phyloP scores from a whole-genome alignment of 1,140 invertebrate species.

The Bombus confusus region DNA sequence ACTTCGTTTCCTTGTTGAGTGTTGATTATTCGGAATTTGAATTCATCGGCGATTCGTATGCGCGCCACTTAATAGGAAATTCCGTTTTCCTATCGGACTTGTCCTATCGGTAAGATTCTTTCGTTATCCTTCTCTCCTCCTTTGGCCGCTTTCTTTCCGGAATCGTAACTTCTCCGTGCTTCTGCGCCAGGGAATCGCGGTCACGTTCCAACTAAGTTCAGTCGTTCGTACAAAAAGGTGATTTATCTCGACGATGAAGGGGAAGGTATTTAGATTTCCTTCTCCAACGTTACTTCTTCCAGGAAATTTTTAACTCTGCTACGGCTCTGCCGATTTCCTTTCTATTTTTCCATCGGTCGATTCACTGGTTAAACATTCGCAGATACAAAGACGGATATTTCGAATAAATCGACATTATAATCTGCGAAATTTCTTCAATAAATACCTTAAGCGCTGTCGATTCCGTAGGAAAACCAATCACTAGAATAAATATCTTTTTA shows the following conservation, averaged over 20 bases:
- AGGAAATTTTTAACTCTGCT: neutral
- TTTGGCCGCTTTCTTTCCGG: neutral
- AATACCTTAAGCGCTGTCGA: neutral
- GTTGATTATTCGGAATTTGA: conserved; percentile 32
- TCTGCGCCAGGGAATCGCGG: conserved; percentile 31
- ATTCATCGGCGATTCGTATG: conserved; percentile 37
- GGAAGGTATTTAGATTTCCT: conserved; percentile 33
- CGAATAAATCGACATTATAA: neutral
- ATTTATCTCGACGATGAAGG: conserved; percentile 38
- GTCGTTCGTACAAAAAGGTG: conserved; percentile 37
- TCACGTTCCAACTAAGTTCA: conserved; percentile 42
- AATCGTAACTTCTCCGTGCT: conserved; percentile 31
- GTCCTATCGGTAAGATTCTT: conserved; percentile 28
- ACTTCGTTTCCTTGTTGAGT: conserved; percentile 26
- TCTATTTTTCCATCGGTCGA: conserved; percentile 5
- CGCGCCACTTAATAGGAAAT: conserved; percentile 38
- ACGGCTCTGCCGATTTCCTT: neutral
- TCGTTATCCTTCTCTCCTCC: neutral
- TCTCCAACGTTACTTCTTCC: neutral
- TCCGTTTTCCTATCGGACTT: conserved; percentile 40
- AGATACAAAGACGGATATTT: neutral
- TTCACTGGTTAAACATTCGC: conserved; percentile 7
- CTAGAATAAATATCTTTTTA: neutral
- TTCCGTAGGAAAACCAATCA: neutral
- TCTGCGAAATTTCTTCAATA: neutral